Base-by-base conservation (phyloP, 2,888 invertebrate genomes). In the Chironomus riparius region DNA sequence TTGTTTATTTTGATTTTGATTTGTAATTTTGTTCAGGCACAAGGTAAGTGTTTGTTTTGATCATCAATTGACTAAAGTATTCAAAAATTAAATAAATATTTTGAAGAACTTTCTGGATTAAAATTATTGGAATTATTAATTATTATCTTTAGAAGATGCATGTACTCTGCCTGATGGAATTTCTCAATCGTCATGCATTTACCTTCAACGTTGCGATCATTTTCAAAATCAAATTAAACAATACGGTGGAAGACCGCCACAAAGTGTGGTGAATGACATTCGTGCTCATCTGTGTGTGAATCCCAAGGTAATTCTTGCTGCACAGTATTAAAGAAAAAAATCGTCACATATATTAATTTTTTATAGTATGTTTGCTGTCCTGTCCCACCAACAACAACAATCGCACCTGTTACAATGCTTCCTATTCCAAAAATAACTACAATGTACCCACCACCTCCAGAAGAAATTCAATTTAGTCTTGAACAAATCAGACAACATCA, bases 301-400 rank as follows among this genome's bases (percentile, higher is more conserved):
- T 56, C 15, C 15, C 0, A 18, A 18, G 18, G 56, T 56, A 56
- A 56, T n/a, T 56, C 7, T 10, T 38, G 10, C n/a, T n/a, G n/a
- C n/a, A n/a, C n/a, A n/a, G n/a, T n/a, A n/a, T n/a, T n/a, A n/a
- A n/a, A n/a, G n/a, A n/a, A n/a, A n/a, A n/a, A n/a, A n/a, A n/a
- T n/a, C n/a, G n/a, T n/a, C n/a, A n/a, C n/a, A n/a, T n/a, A n/a
- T n/a, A n/a, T n/a, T n/a, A n/a, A n/a, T n/a, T n/a, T n/a, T n/a
- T n/a, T n/a, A n/a, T 7, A 56, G 56, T 56, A 7, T 61, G 18
- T 62, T 4, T 73, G 72, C 47, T 73, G 72, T 62, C 72, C 72
- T 13, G 62, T 62, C 1, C 1, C 38, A 10, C 10, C 38, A 7
- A 10, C 10, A 38, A 38, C 38, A 38, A 38, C 38, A 7, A 2